Evolutionary conservation across 2,888 invertebrate genomes (phyloP).

Genomic region (Thecophora atra): DNA sequence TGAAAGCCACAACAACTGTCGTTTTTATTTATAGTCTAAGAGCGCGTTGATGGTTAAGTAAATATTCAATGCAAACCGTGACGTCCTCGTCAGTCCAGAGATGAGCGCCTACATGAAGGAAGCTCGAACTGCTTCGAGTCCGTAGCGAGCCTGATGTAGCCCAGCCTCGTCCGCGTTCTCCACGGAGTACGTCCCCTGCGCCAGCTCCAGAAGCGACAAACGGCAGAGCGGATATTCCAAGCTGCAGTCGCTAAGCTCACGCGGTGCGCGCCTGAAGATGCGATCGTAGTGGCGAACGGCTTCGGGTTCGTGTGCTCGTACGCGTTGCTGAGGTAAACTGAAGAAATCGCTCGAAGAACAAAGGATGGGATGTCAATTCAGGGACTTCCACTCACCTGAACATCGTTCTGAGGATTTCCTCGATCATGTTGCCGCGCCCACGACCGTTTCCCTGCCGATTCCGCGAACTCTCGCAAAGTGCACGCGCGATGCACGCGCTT

Average conservation of each 20-base stretch:
- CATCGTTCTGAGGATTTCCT: conserved; percentile 76
- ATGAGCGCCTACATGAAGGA: conserved; percentile 7
- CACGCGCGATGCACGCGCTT: conserved; percentile 74
- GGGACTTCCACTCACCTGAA: conserved; percentile 75
- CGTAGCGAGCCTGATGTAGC: conserved; percentile 45
- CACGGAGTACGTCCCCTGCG: conserved; percentile 69
- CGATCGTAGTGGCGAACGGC: conserved; percentile 72
- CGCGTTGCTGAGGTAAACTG: conserved; percentile 49
- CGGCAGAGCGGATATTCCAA: conserved; percentile 71
- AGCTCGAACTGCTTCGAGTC: not conserved
- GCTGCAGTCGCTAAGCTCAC: conserved; percentile 69
- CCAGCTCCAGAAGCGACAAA: conserved; percentile 77
- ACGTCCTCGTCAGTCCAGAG: not conserved
- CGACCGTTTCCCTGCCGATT: conserved; percentile 67
- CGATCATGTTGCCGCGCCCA: conserved; percentile 72
- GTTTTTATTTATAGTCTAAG: too few relatives aligned
- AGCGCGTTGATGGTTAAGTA: too few relatives aligned
- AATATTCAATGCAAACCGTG: too few relatives aligned
- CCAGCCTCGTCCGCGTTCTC: conserved; percentile 44
- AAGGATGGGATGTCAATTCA: too few relatives aligned
- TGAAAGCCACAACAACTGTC: too few relatives aligned
- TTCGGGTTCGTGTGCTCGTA: conserved; percentile 62
- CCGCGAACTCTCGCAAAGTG: conserved; percentile 78
- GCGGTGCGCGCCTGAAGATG: conserved; percentile 70
- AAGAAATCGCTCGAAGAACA: too few relatives aligned